Evolutionary conservation across 2,113 vertebrate species (phyloP).

Genomic region (Piprites chloris): DNA sequence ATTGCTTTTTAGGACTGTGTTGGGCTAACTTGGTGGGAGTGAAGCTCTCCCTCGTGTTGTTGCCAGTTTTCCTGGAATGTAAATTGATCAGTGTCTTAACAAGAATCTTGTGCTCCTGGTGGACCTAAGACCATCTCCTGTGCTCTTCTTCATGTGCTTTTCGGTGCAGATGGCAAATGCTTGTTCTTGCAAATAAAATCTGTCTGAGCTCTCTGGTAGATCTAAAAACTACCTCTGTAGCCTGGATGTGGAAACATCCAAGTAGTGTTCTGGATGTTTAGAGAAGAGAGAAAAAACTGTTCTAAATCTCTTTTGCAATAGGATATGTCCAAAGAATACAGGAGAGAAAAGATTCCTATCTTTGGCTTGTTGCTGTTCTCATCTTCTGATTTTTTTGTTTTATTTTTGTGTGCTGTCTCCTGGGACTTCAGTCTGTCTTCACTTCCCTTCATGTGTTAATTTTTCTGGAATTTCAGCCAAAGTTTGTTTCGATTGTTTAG

Average conservation of each 20-base stretch:
- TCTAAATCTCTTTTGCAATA: not conserved
- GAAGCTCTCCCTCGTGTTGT: not conserved
- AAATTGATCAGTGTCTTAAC: fast-evolving
- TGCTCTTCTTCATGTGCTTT: not conserved
- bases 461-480: not conserved
- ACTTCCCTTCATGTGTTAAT: not conserved
- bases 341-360: not conserved
- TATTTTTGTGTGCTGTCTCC: not conserved
- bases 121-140: not conserved
- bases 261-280: not conserved
- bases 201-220: not conserved
- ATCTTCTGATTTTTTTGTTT: not conserved
- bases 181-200: not conserved
- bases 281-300: not conserved
- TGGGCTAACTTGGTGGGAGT: not conserved
- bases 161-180: not conserved
- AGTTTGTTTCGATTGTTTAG: not conserved
- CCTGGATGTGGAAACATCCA: not conserved
- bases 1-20: not conserved
- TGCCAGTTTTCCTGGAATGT: not conserved
- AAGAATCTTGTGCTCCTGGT: not conserved
- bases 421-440: not conserved
- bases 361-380: not conserved
- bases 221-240: not conserved
- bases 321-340: not conserved